phyloP scores from a whole-genome alignment of 1,140 invertebrate species.

The Neodiprion pinetum region DNA sequence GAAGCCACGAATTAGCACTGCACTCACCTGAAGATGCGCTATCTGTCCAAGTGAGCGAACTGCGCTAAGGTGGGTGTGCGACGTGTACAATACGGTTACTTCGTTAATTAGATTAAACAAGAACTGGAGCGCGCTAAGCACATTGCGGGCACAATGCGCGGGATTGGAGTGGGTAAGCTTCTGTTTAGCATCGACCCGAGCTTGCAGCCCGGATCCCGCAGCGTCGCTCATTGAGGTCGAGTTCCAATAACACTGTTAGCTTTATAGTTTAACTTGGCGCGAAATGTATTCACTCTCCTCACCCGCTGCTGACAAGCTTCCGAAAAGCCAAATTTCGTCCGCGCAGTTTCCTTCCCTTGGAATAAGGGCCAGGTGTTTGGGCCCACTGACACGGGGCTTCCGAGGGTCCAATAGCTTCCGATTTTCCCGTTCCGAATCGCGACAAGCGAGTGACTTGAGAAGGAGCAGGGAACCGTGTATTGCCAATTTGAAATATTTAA shows the following conservation, averaged over 20 bases:
- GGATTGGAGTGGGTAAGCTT: slow-evolving; percentile 4
- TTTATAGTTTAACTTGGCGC: neutral
- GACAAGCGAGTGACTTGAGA: too few relatives aligned
- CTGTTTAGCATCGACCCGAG: neutral
- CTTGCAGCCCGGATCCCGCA: neutral
- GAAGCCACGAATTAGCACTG: neutral
- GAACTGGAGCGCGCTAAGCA: slow-evolving; percentile 32
- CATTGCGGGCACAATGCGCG: slow-evolving; percentile 1
- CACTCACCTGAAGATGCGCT: neutral
- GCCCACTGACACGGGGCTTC: too few relatives aligned
- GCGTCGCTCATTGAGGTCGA: slow-evolving; percentile 4
- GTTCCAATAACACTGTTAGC: slow-evolving; percentile 2
- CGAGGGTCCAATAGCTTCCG: too few relatives aligned
- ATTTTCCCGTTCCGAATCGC: too few relatives aligned
- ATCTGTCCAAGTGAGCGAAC: neutral
- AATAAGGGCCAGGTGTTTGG: too few relatives aligned
- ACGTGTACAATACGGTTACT: neutral
- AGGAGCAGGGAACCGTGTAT: too few relatives aligned
- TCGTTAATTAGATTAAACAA: slow-evolving; percentile 43
- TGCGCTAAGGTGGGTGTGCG: neutral
- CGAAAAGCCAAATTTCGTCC: too few relatives aligned
- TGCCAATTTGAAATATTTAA: too few relatives aligned
- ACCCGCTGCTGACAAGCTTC: too few relatives aligned
- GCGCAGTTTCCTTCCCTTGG: too few relatives aligned
- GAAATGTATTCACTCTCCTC: neutral